These are phyloP conservation scores for Drepana arcuata DNA, from an alignment of 1,140 invertebrate genomes.

Conservation along the genomic window DNA sequence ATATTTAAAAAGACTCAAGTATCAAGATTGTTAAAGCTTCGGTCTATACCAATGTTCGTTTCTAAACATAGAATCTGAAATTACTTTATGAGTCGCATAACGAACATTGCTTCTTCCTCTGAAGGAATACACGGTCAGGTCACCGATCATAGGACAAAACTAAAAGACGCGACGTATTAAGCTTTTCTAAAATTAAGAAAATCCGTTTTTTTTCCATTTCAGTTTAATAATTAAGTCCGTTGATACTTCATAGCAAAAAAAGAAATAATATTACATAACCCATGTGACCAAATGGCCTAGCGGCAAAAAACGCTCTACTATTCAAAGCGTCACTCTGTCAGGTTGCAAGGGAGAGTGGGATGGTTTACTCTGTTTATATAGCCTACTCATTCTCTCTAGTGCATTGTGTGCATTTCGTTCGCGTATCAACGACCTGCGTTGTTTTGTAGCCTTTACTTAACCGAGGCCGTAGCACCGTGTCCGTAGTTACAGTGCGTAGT, in stretches of 20 bases:
- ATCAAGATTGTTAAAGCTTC: no score
- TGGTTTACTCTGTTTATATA: slow-evolving; percentile 48
- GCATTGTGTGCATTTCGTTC: slow-evolving; percentile 26
- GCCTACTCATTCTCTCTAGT: slow-evolving; percentile 31
- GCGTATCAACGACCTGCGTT: slow-evolving; percentile 60
- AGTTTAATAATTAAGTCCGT: no score
- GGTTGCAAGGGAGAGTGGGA: slow-evolving; percentile 22
- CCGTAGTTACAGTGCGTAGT: slow-evolving; percentile 29
- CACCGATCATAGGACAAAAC: no score
- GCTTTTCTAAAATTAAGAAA: neutral
- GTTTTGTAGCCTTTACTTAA: slow-evolving; percentile 24
- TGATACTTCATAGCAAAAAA: neutral
- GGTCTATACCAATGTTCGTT: no score
- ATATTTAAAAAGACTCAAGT: no score
- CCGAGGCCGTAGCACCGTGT: no score
- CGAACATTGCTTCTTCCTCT: no score
- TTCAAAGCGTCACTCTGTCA: slow-evolving; percentile 28
- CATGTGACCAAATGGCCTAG: slow-evolving; percentile 2
- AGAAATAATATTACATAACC: neutral
- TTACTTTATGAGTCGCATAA: no score
- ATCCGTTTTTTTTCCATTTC: neutral
- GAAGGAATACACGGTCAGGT: no score
- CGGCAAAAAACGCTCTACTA: slow-evolving; percentile 4
- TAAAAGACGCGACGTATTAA: no score
- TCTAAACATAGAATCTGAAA: no score